Base-by-base conservation (phyloP, 30 jellyfish, hydroid and myxozoan genomes). In the Aurelia aurita region DNA sequence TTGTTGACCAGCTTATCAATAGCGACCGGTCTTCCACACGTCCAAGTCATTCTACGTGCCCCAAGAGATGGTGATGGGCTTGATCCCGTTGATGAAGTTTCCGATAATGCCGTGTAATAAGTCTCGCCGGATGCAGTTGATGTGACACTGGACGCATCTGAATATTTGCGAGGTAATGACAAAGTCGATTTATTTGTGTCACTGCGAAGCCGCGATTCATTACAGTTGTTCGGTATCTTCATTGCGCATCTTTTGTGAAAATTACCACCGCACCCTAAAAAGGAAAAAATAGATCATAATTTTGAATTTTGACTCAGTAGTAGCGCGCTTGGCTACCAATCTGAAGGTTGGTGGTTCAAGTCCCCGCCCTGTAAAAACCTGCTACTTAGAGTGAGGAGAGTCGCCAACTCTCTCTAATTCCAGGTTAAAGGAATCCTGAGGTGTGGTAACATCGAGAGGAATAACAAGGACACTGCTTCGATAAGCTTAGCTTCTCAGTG, bases 261-360 rank as follows among this genome's bases (percentile, higher is more conserved):
- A 55, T 92, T 92, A 1, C 98, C 98, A 70, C 98, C 98, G 54
- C 98, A 92, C 3, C 98, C 98, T 92, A 18, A 46, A 43, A 39
- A 39, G 0, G 51, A 1, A 39, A 39, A 0, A 39, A 39, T 31
- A 39, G 51, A 9, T 39, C 15, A 39, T 39, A 39, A 39, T 6
- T 39, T 39, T 39, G 0, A 39, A n/a, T n/a, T n/a, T n/a, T n/a
- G n/a, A n/a, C n/a, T n/a, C n/a, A n/a, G n/a, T n/a, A n/a, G n/a
- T n/a, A n/a, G n/a, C n/a, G n/a, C n/a, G n/a, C n/a, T n/a, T n/a
- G n/a, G n/a, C n/a, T n/a, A n/a, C n/a, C n/a, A n/a, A n/a, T n/a
- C n/a, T n/a, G n/a, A n/a, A n/a, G n/a, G n/a, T n/a, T n/a, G n/a
- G n/a, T n/a, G n/a, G n/a, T n/a, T n/a, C n/a, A n/a, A n/a, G n/a